Evolutionary conservation across 2,113 vertebrate genomes (phyloP).

Genomic region (Alectura lathami): DNA sequence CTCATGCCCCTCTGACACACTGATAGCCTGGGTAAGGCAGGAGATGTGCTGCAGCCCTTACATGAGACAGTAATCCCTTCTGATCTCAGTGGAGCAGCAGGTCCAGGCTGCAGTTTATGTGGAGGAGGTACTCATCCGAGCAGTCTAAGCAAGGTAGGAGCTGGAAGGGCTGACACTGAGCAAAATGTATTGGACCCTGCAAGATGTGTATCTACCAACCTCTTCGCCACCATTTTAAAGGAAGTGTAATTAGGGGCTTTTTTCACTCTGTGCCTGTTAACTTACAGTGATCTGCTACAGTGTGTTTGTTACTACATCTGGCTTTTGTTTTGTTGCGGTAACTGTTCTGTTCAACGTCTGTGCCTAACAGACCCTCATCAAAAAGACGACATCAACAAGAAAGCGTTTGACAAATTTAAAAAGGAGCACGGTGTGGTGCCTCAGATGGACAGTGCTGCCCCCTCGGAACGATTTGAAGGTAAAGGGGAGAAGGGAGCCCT

Average conservation of each 20-base stretch:
- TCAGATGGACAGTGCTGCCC: slow-evolving; percentile 87
- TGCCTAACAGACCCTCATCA: slow-evolving; percentile 86
- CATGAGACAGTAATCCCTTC: neutral
- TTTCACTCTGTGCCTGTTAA: neutral
- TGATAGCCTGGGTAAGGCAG: neutral
- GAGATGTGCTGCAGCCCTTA: neutral
- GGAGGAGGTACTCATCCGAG: neutral
- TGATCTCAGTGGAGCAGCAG: neutral
- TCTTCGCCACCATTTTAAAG: neutral
- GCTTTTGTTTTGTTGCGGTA: neutral
- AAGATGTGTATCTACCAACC: neutral
- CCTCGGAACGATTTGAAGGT: slow-evolving; percentile 95
- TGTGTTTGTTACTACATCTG: neutral
- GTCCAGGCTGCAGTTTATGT: neutral
- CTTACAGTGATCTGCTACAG: neutral
- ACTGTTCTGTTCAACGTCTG: neutral
- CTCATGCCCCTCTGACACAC: neutral
- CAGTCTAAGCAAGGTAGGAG: neutral
- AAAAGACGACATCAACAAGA: slow-evolving; percentile 97
- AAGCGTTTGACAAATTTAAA: slow-evolving; percentile 98
- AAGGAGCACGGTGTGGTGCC: slow-evolving; percentile 90
- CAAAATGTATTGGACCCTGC: neutral
- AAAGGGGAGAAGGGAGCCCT: slow-evolving; percentile 17
- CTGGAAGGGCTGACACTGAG: neutral
- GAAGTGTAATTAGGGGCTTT: neutral